Conservation (phyloP, 2,888 invertebrate genomes). For the Lysandra bellargus region DNA sequence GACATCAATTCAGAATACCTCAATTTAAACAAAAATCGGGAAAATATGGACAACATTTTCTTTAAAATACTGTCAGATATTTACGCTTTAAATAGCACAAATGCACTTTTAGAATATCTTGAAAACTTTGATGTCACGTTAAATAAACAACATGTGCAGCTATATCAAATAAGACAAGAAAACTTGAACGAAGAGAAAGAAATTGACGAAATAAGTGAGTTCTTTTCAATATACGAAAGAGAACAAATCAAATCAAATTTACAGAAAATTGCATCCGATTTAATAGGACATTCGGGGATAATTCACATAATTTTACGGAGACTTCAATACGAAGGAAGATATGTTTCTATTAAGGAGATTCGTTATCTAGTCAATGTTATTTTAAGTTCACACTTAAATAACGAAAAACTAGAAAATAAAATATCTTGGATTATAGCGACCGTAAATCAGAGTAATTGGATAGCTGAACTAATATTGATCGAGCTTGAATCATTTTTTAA, state of each 20-base stretch:
- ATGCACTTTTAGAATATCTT: slow-evolving; percentile 22
- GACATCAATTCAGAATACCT: slow-evolving; percentile 22
- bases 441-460: slow-evolving; percentile 21
- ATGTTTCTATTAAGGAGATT: slow-evolving; percentile 20
- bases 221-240: slow-evolving; percentile 22
- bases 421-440: slow-evolving; percentile 30
- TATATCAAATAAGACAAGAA: neutral
- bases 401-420: slow-evolving; percentile 16
- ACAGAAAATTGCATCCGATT: slow-evolving; percentile 26
- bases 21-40: neutral
- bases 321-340: slow-evolving; percentile 25
- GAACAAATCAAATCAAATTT: neutral
- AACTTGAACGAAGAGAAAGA: slow-evolving; percentile 20
- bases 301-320: slow-evolving; percentile 15
- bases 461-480: slow-evolving; percentile 28
- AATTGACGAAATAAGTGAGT: slow-evolving; percentile 22
- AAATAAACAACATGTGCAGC: neutral
- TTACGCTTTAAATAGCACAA: slow-evolving; percentile 12
- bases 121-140: slow-evolving; percentile 1
- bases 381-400: neutral
- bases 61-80: slow-evolving; percentile 15
- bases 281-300: slow-evolving; percentile 24
- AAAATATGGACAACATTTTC: slow-evolving; percentile 16
- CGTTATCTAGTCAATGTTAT: slow-evolving; percentile 26
- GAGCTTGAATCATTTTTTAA: slow-evolving; percentile 30